Evolutionary conservation across 1,140 invertebrate species (phyloP).

Genomic region (Pissodes strobi): DNA sequence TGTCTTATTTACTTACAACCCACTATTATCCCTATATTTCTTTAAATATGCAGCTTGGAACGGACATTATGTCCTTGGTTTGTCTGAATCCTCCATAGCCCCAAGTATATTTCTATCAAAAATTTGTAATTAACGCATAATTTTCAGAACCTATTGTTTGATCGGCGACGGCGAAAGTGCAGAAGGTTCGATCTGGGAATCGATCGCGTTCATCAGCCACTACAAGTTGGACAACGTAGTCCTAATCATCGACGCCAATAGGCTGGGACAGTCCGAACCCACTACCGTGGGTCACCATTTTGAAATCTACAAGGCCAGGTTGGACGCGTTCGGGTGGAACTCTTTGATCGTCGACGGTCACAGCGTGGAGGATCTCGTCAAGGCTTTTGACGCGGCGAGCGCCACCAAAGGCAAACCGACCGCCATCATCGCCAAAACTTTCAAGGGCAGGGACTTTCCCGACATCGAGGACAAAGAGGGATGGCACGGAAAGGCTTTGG

Average conservation of each 20-base stretch:
- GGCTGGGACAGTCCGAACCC: slow-evolving; percentile 94
- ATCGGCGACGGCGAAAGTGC: slow-evolving; percentile 98
- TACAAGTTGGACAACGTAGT: slow-evolving; percentile 97
- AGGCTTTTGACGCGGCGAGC: slow-evolving; percentile 83
- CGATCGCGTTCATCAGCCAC: slow-evolving; percentile 88
- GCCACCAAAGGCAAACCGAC: slow-evolving; percentile 83
- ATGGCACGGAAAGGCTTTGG: slow-evolving; percentile 97
- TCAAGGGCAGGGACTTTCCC: slow-evolving; percentile 63
- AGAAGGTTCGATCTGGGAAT: slow-evolving; percentile 99
- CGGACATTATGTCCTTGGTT: no score
- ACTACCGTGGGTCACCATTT: slow-evolving; percentile 92
- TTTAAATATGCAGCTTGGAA: no score
- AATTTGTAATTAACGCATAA: no score
- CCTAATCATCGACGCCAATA: slow-evolving; percentile 96
- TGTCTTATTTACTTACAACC: no score
- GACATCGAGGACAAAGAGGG: slow-evolving; percentile 89
- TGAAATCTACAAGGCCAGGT: slow-evolving; percentile 83
- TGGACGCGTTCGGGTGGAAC: slow-evolving; percentile 93
- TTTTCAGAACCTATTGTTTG: slow-evolving; percentile 81
- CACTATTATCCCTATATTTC: no score
- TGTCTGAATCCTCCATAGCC: no score
- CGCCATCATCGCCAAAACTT: slow-evolving; percentile 93
- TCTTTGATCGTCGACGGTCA: slow-evolving; percentile 95
- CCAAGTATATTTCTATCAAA: no score
- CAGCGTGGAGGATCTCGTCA: slow-evolving; percentile 84